Evolutionary conservation across 2,888 invertebrate species (phyloP).

Genomic region (Sesia bembeciformis): DNA sequence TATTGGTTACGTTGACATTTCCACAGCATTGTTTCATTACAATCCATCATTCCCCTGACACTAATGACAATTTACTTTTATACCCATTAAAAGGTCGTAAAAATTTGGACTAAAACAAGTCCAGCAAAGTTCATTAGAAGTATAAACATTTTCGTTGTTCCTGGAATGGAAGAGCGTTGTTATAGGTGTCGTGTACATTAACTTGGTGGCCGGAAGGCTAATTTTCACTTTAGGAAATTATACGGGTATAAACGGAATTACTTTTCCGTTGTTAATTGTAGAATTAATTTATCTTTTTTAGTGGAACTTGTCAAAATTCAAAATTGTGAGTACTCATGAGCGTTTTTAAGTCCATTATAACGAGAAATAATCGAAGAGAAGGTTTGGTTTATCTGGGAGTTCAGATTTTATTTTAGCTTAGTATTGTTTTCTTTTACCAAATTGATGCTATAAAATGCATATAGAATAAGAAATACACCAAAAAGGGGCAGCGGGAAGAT

Average conservation of each 20-base stretch:
- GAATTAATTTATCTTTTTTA: not conserved
- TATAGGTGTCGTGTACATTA: conserved; percentile 23
- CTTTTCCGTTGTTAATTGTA: not conserved
- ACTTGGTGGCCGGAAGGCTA: not conserved
- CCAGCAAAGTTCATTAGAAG: conserved; percentile 43
- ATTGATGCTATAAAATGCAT: no score
- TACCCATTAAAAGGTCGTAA: conserved; percentile 27
- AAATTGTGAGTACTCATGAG: no score
- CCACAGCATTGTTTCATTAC: conserved; percentile 7
- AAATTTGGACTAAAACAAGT: conserved; percentile 40
- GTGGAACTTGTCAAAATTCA: not conserved
- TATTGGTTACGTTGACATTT: no score
- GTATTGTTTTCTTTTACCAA: no score
- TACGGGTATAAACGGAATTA: not conserved
- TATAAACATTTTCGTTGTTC: conserved; percentile 37
- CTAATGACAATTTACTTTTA: conserved; percentile 31
- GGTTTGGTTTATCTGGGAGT: no score
- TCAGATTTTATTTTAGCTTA: no score
- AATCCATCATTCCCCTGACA: conserved; percentile 31
- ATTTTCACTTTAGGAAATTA: not conserved
- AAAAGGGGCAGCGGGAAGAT: no score
- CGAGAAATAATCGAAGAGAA: no score
- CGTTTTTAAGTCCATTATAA: no score
- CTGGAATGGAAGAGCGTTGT: conserved; percentile 28
- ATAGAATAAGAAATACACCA: no score